A percentile compares a stretch with the other conserved stretches of the same genome.
phyloP scores from a whole-genome alignment of 1,140 invertebrate species.

The Pseudomyrmex dendroicus region DNA sequence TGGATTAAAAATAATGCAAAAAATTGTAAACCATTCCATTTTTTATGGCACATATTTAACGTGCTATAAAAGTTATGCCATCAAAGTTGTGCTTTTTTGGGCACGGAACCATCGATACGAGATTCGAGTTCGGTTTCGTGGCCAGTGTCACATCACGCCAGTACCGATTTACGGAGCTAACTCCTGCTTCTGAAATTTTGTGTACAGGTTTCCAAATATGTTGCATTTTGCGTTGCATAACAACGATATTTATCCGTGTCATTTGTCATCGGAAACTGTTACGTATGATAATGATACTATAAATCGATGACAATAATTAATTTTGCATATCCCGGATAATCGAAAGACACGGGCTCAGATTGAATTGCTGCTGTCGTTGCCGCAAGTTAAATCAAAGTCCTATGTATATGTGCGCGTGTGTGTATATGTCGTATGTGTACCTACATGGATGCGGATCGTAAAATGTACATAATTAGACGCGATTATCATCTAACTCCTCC shows the following conservation, averaged over 20 bases:
- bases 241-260: background rate
- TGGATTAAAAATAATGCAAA: no score
- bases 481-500: conserved; percentile 10
- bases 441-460: background rate
- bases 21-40: no score
- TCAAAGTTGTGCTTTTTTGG: no score
- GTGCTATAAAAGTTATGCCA: no score
- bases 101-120: no score
- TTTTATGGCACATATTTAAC: no score
- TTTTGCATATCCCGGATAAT: conserved; percentile 19
- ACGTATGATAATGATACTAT: conserved; percentile 29
- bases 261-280: conserved; percentile 15
- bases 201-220: background rate
- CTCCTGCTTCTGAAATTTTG: no score
- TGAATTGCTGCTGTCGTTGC: conserved; percentile 1
- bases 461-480: conserved; percentile 11
- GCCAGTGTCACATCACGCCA: no score
- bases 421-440: background rate
- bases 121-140: no score
- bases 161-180: no score
- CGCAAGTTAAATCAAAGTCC: conserved; percentile 9
- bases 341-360: conserved; percentile 12
- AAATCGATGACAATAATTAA: conserved; percentile 36
- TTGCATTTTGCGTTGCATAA: background rate
- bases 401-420: background rate